Base-by-base conservation (phyloP, 2,888 invertebrate genomes). In the Trisateles emortualis region DNA sequence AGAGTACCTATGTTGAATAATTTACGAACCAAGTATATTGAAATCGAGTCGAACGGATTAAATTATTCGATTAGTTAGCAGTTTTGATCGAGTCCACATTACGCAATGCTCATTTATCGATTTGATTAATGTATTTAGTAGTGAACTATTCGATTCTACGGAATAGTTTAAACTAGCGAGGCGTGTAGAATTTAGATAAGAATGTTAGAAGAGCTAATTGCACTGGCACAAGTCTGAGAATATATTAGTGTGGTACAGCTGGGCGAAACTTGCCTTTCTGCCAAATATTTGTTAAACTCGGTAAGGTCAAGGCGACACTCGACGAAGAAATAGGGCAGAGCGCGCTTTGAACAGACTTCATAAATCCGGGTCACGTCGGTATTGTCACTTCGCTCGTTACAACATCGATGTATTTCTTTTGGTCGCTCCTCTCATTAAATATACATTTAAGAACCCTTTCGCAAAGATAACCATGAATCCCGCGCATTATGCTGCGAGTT, bases 61-160 rank as follows among this genome's bases (percentile, higher is more conserved):
- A 67, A 68, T 68, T 63, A 68, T 68, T 61, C 51, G 55, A 67
- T 67, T 64, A 68, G 57, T 61, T 52, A 50, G 52, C 52, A 55
- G 47, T 65, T 66, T 66, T 65, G 66, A 66, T 60, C 56, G 52
- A 30, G 46, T 52, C 39, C 62, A 53, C 52, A 36, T 60, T 69
- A 66, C 52, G 52, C 44, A 60, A 66, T 17, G 48, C 38, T 51
- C 43, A 41, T 52, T 60, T 46, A 64, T 64, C 48, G 65, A 50
- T 69, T 65, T 59, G 69, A 64, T 69, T 51, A 69, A 59, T 68
- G 54, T 59, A 58, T 52, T 39, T 45, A 64, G 39, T 24, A 19
- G 43, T 46, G 47, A 42, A 46, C 38, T 50, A 52, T 36, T 24
- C 50, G 44, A 52, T 26, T 33, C 38, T 29, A 41, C 16, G 4